phyloP scores from a whole-genome alignment of 2,888 invertebrate genomes.

The Dynastes hyllus region DNA sequence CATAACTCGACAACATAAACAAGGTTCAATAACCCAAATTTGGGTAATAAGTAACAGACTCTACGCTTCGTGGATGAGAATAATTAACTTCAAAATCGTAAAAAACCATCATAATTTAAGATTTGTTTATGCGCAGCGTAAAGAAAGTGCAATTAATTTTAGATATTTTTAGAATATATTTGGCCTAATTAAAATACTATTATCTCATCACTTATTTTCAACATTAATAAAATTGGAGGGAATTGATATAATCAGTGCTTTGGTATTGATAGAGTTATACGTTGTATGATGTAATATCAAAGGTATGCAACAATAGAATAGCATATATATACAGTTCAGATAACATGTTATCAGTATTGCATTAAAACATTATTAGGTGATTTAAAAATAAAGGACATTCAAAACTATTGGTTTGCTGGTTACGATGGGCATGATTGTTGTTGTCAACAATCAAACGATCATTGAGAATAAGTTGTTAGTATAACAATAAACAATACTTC shows the following conservation, averaged over 20 bases:
- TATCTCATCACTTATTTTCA: conserved; percentile 1
- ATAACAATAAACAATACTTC: no score
- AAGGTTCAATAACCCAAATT: conserved; percentile 43
- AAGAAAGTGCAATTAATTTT: conserved; percentile 31
- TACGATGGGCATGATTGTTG: no score
- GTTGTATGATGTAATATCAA: neutral
- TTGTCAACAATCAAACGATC: no score
- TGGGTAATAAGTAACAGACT: conserved; percentile 25
- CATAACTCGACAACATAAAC: conserved; percentile 31
- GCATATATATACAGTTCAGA: no score
- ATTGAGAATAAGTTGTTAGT: no score
- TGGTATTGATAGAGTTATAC: neutral
- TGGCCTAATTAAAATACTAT: conserved; percentile 11
- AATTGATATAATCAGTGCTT: neutral
- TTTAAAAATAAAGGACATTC: no score
- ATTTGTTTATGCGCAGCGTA: neutral
- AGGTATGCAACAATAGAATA: no score
- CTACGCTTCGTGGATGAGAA: conserved; percentile 14
- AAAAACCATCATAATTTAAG: conserved; percentile 29
- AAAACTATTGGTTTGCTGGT: no score
- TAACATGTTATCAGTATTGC: no score
- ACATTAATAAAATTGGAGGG: neutral
- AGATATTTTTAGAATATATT: conserved; percentile 1
- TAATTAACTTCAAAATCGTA: conserved; percentile 35
- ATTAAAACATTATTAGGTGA: no score